Base-by-base conservation (phyloP, 1,140 invertebrate species). In the Luehdorfia chinensis region DNA sequence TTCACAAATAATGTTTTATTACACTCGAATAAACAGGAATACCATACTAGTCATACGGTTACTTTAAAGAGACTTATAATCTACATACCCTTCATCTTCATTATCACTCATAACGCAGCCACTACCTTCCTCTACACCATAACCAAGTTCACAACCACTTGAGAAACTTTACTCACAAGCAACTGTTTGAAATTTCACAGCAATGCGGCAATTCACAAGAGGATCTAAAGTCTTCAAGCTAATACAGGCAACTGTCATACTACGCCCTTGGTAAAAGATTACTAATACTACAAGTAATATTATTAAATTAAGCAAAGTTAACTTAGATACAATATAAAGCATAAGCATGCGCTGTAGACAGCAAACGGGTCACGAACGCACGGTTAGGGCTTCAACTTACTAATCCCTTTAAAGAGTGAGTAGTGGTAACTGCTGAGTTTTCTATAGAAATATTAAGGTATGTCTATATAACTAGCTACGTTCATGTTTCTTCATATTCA, bases 241-340 rank as follows among this genome's bases (percentile, higher is more conserved):
- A 57, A 53, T 62, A 65, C 49, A 59, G 59, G 57, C 61, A 55
- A 87, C 75, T 80, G 76, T 45, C 68, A 73, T 66, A 58, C 55
- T 61, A 64, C 69, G 79, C 75, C 77, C 78, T 85, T 85, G 79
- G 74, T 73, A 71, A 73, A 73, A 80, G 74, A 81, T 80, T 81
- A 78, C 72, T 61, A 66, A 72, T 69, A 75, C 71, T 74, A 79
- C 78, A 83, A 74, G 69, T 72, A 75, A 71, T 75, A 75, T 87
- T 87, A 87, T 87, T 87, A 87, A 87, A 87, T 87, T 87, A 87
- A 87, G 71, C 63, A 55, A 72, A 75, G 70, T 75, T 69, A 72
- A 75, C 66, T 77, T 75, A 68, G 72, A 73, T 71, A 80, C 76
- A 66, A 70, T 55, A 76, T 70, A 55, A 59, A 62, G 58, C 59